Evolutionary conservation across 2,888 invertebrate species (phyloP).

Genomic region (Strigamia maritima): DNA sequence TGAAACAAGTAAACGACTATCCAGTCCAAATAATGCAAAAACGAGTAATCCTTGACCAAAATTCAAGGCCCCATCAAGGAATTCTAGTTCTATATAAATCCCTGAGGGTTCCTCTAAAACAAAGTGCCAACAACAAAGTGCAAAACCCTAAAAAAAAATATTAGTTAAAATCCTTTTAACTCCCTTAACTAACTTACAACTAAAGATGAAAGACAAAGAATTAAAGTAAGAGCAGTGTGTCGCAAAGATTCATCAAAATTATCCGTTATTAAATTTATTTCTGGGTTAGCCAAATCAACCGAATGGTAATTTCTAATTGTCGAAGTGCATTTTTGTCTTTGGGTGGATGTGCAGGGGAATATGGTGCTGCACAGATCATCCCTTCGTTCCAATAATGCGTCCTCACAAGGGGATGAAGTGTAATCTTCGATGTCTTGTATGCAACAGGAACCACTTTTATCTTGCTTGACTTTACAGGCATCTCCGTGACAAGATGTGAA

Average conservation of each 20-base stretch:
- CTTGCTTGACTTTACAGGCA: not conserved
- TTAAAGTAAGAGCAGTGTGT: not conserved
- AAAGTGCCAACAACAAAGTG: slow-evolving; percentile 55
- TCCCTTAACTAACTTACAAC: not conserved
- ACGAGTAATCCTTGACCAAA: slow-evolving; percentile 86
- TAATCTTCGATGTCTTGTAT: not conserved
- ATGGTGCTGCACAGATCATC: not conserved
- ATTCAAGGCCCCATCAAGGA: slow-evolving; percentile 81
- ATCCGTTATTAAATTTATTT: not conserved
- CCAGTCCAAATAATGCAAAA: slow-evolving; percentile 81
- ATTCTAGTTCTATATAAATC: slow-evolving; percentile 87
- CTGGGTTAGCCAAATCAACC: not conserved
- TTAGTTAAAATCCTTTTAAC: no score
- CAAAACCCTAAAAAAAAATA: slow-evolving; percentile 64
- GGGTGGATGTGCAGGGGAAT: not conserved
- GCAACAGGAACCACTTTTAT: not conserved
- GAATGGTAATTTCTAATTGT: slow-evolving; percentile 4
- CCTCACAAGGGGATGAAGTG: not conserved
- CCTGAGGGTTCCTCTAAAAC: slow-evolving; percentile 64
- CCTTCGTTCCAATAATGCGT: not conserved
- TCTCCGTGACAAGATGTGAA: not conserved
- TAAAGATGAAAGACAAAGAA: not conserved
- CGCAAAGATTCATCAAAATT: not conserved
- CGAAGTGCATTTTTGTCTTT: not conserved
- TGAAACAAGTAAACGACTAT: slow-evolving; percentile 51